These are phyloP conservation scores for Sphaerophoria taeniata DNA, from an alignment of 2,888 invertebrate species.

Conservation along the genomic window DNA sequence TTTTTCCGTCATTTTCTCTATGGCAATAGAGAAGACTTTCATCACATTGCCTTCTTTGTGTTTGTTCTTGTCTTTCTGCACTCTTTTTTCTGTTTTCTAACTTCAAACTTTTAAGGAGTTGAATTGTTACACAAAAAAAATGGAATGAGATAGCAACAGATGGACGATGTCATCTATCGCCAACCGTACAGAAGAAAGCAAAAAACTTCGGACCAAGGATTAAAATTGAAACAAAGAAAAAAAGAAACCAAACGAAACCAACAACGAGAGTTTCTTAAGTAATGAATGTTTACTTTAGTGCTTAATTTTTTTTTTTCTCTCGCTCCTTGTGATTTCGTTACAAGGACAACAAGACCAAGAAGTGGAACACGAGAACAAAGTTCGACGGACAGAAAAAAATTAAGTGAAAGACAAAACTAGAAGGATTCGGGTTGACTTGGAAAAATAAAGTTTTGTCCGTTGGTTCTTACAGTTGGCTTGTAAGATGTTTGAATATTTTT, in stretches of 20 bases:
- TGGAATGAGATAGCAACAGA: conserved; percentile 49
- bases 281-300: conserved; percentile 75
- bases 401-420: conserved; percentile 8
- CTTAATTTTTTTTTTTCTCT: conserved; percentile 68
- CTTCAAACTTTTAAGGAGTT: conserved; percentile 44
- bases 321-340: conserved; percentile 14
- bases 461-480: conserved; percentile 69
- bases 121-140: conserved; percentile 10
- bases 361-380: conserved; percentile 41
- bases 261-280: conserved; percentile 67
- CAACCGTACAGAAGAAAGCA: not conserved
- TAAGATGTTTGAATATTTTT: conserved; percentile 73
- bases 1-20: conserved; percentile 22
- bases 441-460: conserved; percentile 73
- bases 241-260: conserved; percentile 38
- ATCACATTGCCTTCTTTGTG: conserved; percentile 5
- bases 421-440: conserved; percentile 64
- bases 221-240: conserved; percentile 42
- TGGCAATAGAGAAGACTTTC: conserved; percentile 32
- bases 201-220: conserved; percentile 23
- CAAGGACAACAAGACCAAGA: conserved; percentile 39
- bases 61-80: conserved; percentile 3
- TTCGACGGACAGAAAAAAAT: conserved; percentile 1
- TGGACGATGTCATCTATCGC: conserved; percentile 12
- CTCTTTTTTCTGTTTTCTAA: not conserved